Base-by-base conservation (phyloP, 2,888 invertebrate species). In the Drosophila neonasuta region DNA sequence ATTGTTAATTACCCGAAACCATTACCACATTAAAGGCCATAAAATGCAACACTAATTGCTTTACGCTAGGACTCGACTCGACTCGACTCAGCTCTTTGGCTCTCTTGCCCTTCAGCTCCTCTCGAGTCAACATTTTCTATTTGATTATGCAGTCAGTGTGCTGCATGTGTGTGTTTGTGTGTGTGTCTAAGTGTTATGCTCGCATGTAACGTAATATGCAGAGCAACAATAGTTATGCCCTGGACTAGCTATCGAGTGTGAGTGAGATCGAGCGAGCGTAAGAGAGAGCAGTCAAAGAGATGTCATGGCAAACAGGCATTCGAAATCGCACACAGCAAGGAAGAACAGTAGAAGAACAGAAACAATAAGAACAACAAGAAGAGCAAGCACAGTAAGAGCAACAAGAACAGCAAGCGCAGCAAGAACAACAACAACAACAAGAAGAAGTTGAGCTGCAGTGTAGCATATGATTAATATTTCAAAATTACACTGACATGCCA, bases 21-120 rank as follows among this genome's bases (percentile, higher is more conserved):
- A 86, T 83, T 83, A 83, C 83, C 88, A 86, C 87, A 83, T 83
- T 83, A 87, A 87, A 83, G 83, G 88, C 83, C 86, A 83, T 83
- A 87, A 83, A 83, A 86, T 83, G 88, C 87, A 83, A 86, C 87
- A 83, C 88, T 83, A 83, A 83, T 83, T 88, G 88, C 82, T 84
- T 80, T 76, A 87, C 71, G 76, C 86, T 76, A 78, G 73, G 29
- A 56, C 10, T 32, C 32, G 7, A 17, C 17, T 32, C 32, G 7
- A 17, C 17, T 17, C 17, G 34, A n/a, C 36, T 36, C 72, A 44
- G 52, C 42, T 39, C 49, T 15, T 4, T 36, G 20, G 5, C 46
- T 24, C 44, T 44, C 42, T 7, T 32, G 29, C 34, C 10, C n/a
- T 24, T 44, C 30, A 56, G 56, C 15, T 65, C 36, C 61, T 46